Conservation (phyloP, 2,113 vertebrate species). For the Cochlearius cochlearius region DNA sequence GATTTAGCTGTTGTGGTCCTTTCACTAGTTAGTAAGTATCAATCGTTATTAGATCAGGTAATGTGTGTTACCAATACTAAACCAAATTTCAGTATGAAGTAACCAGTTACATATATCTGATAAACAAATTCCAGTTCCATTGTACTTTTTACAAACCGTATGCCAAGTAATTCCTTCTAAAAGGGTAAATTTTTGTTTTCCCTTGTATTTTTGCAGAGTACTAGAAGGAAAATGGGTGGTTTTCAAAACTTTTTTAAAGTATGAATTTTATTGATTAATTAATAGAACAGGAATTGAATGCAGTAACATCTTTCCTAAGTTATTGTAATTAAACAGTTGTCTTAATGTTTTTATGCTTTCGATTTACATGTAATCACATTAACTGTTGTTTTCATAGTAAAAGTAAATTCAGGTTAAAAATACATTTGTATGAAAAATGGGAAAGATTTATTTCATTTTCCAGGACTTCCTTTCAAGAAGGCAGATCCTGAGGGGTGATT, state of each 20-base stretch:
- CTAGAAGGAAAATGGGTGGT: neutral
- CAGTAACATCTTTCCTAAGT: neutral
- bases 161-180: neutral
- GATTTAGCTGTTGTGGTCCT: slow-evolving; percentile 92
- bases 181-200: neutral
- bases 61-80: neutral
- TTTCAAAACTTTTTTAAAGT: neutral
- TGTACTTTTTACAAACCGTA: neutral
- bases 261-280: neutral
- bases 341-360: neutral
- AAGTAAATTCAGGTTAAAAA: neutral
- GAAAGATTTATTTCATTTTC: neutral
- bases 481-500: neutral
- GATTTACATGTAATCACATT: neutral
- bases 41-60: neutral
- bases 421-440: neutral
- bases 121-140: neutral
- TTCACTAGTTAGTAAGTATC: slow-evolving; percentile 89
- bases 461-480: neutral
- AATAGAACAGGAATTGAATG: neutral
- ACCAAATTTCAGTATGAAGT: neutral
- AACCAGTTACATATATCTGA: neutral
- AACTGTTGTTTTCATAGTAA: neutral
- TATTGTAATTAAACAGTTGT: neutral
- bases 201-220: neutral